Evolutionary conservation across 2,888 invertebrate genomes (phyloP), one percentile per base, ranked within the genome.

Genomic region (Invenusta paracnida): DNA sequence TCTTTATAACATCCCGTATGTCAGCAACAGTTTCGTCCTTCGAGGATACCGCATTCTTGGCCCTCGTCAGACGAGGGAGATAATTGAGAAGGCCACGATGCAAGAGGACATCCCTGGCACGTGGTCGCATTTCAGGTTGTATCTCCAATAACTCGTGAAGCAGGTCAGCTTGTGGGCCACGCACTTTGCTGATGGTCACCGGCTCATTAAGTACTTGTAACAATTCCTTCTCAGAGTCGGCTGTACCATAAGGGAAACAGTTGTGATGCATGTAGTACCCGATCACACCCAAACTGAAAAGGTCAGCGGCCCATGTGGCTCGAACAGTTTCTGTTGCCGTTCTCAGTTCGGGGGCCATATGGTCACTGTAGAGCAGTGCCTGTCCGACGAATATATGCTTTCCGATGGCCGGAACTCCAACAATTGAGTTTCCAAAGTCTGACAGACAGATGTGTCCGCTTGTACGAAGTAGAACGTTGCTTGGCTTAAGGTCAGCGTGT

Each of bases 261-360:
- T 73, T 73, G 27, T 73, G 73, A 23, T 73, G 73, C 73, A 73
- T 73, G 73, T 73, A 73, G 27, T n/a, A 73, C 27, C 73, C 73
- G 73, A 73, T 73, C 11, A 73, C 5, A 5, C 73, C 73, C 73
- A 73, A 23, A 23, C 73, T 73, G 73, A 73, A 73, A 2, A 73
- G 73, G 23, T 73, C 73, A 5, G 73, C 5, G 5, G 73, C 73
- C 73, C 73, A 73, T 13, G 73, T 23, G 23, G 23, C 73, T 2
- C 2, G 5, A 23, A 23, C 73, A 5, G 73, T 73, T 23, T 5
- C 5, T 73, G 17, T 5, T 5, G 73, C 27, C 2, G 25, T 73
- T 73, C 73, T 73, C 27, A 73, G 27, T 23, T 73, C 73, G 27
- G 73, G 73, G 2, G 73, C 73, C 73, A 73, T 73, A 25, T 73